Evolutionary conservation across 1,140 invertebrate species (phyloP).

Genomic region (Drosophila pachea): DNA sequence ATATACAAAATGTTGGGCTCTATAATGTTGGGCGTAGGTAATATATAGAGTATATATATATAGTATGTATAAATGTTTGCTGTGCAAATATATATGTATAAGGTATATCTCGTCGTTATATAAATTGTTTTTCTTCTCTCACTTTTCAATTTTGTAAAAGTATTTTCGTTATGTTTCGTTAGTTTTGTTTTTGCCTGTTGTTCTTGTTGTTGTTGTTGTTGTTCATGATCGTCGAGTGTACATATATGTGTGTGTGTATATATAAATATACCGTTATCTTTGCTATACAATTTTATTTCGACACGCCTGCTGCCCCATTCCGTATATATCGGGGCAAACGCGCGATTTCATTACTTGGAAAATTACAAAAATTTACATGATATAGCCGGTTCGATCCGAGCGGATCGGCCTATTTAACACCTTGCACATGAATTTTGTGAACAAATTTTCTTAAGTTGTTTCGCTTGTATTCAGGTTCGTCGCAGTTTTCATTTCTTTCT

Average conservation of each 20-base stretch:
- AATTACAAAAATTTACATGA: constrained; percentile 68
- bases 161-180: constrained; percentile 70
- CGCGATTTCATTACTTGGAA: constrained; percentile 43
- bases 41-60: constrained; percentile 35
- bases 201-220: constrained; percentile 43
- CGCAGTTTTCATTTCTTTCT: background rate
- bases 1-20: constrained; percentile 70
- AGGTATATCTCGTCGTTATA: constrained; percentile 70
- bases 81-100: constrained; percentile 76
- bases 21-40: constrained; percentile 50
- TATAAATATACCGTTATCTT: background rate
- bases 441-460: constrained; percentile 25
- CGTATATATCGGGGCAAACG: constrained; percentile 20
- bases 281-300: constrained; percentile 47
- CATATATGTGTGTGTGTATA: constrained; percentile 3
- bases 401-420: constrained; percentile 13
- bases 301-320: constrained; percentile 48
- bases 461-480: constrained; percentile 8
- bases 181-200: constrained; percentile 40
- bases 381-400: constrained; percentile 22
- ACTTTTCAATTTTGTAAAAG: constrained; percentile 47
- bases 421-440: constrained; percentile 58
- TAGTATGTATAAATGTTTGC: constrained; percentile 71
- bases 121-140: constrained; percentile 15
- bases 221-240: constrained; percentile 53